Evolutionary conservation across 2,888 invertebrate species (phyloP), one percentile per base, ranked within the genome.

Genomic region (Erpobdella octoculata): DNA sequence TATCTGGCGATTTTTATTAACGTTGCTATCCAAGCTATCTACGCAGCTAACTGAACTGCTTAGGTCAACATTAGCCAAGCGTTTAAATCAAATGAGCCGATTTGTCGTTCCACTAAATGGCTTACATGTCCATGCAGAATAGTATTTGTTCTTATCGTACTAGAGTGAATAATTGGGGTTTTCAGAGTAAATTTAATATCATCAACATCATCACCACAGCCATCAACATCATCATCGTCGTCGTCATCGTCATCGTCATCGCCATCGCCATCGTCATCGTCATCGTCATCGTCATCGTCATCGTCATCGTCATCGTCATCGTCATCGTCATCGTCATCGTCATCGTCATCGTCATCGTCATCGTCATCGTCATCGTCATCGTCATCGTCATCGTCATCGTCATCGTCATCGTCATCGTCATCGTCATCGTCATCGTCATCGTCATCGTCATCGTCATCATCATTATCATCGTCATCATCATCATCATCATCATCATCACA

Each of bases 381-480:
- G 25, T 21, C 59, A 25, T 21, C 59, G 8, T 58, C 59, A 9
- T 21, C 59, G 18, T 28, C 62, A 62, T 62, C 35, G 18, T 31
- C 31, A 62, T 8, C 62, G 35, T 28, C 21, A 28, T 62, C 8
- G 21, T 62, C 62, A 62, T 62, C 8, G 21, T 62, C 62, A 62
- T 62, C 62, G 18, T 62, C 62, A 28, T 62, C 62, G 21, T 62
- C 61, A 12, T 61, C 61, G 12, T 61, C 61, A 61, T 61, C 61
- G 31, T 8, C 25, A 21, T 4, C 62, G 18, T 62, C 62, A 33
- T 62, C 62, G 31, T 62, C 62, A 28, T 62, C 33, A 21, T 62
- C 62, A 21, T 1, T 1, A 8, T 6, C 66, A 37, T 8, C 66
- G 25, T n/a, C 66, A n/a, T n/a, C 38, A 65, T 38, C 38, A 65